These are phyloP conservation scores for Oncorhynchus clarkii DNA, from an alignment of 2,113 vertebrate species.

Conservation along the genomic window DNA sequence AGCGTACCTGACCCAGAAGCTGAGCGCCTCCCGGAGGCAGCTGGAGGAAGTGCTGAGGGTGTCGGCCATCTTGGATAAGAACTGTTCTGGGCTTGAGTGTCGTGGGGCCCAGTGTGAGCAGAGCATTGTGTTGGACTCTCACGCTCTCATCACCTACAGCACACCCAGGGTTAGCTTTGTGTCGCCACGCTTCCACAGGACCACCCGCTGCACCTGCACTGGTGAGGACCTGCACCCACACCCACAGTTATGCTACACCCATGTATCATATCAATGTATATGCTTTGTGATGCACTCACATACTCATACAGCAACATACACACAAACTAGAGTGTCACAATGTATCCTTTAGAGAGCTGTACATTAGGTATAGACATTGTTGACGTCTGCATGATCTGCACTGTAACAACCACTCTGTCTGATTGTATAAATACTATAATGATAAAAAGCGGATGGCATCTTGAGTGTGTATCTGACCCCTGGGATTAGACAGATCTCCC, in stretches of 20 bases:
- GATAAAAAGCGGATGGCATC: too few relatives aligned
- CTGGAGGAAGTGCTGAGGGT: slow-evolving; percentile 90
- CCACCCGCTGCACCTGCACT: slow-evolving; percentile 86
- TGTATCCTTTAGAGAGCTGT: too few relatives aligned
- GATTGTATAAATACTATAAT: background rate
- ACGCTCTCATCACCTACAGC: slow-evolving; percentile 92
- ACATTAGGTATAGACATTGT: too few relatives aligned
- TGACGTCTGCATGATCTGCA: too few relatives aligned
- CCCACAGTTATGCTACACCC: background rate
- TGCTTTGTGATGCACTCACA: too few relatives aligned
- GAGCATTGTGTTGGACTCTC: slow-evolving; percentile 87
- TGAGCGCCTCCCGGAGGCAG: slow-evolving; percentile 83
- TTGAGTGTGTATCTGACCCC: background rate
- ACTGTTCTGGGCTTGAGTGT: slow-evolving; percentile 94
- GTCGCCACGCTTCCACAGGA: slow-evolving; percentile 89
- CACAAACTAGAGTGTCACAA: too few relatives aligned
- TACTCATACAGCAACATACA: too few relatives aligned
- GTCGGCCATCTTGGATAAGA: slow-evolving; percentile 91
- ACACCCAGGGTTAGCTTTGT: slow-evolving; percentile 92
- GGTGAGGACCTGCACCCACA: slow-evolving; percentile 70
- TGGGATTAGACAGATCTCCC: background rate
- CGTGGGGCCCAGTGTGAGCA: slow-evolving; percentile 91
- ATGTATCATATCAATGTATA: too few relatives aligned
- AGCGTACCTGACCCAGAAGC: slow-evolving; percentile 93
- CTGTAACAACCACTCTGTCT: background rate